Evolutionary conservation across 2,888 invertebrate species (phyloP).

Genomic region (Tubulanus polymorphus): DNA sequence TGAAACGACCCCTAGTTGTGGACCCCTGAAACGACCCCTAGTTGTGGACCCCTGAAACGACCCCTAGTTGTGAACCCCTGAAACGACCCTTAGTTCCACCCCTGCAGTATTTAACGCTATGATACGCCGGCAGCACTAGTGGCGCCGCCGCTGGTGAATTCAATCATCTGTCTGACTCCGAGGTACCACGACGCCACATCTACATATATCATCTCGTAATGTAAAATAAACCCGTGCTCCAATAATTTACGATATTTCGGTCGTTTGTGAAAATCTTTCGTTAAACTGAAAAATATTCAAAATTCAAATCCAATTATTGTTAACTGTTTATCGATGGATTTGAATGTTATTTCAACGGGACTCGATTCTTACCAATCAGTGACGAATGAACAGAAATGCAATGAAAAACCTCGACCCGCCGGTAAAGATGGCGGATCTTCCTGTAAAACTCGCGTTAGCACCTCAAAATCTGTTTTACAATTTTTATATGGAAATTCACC

Average conservation of each 20-base stretch:
- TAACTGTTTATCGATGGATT: too few species aligned
- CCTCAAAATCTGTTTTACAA: conserved; percentile 97
- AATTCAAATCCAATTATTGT: too few species aligned
- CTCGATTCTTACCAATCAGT: conserved; percentile 72
- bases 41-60: too few species aligned
- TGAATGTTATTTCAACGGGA: background rate
- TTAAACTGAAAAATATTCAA: conserved; percentile 76
- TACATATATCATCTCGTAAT: conserved; percentile 64
- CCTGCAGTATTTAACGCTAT: too few species aligned
- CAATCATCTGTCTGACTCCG: conserved; percentile 33
- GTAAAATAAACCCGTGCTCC: conserved; percentile 81
- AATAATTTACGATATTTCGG: conserved; percentile 91
- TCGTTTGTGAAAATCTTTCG: conserved; percentile 86
- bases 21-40: too few species aligned
- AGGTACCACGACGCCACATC: conserved; percentile 77
- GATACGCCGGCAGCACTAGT: too few species aligned
- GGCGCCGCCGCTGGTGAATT: too few species aligned
- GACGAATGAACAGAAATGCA: conserved; percentile 86
- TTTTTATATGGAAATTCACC: conserved; percentile 91
- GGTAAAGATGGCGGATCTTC: conserved; percentile 63
- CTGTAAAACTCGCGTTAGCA: conserved; percentile 84
- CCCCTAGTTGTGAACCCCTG: too few species aligned
- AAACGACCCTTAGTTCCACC: too few species aligned
- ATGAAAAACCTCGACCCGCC: conserved; percentile 69
- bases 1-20: too few species aligned